These are phyloP conservation scores for Epizoanthus stellaris DNA, from an alignment of 92 coral and sea anemone genomes.

Conservation along the genomic window DNA sequence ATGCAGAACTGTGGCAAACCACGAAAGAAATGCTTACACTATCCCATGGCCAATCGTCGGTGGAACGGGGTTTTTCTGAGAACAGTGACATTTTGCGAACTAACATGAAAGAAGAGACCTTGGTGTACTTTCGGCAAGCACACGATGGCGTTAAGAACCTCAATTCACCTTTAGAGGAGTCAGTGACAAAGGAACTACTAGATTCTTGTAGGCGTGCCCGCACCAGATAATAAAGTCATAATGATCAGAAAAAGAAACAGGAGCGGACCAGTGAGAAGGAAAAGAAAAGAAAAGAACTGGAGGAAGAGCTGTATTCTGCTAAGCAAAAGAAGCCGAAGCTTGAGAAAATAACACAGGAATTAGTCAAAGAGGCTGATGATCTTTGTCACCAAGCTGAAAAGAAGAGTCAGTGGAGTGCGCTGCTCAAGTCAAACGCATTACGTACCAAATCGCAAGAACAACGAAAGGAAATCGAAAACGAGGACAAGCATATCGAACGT, in stretches of 20 bases:
- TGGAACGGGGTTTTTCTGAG: conserved; percentile 48
- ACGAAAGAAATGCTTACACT: conserved; percentile 37
- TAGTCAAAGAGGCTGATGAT: conserved; percentile 54
- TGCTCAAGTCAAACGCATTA: conserved; percentile 50
- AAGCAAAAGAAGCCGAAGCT: conserved; percentile 56
- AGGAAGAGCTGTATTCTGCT: conserved; percentile 56
- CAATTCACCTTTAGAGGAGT: conserved; percentile 50
- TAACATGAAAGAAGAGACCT: conserved; percentile 42
- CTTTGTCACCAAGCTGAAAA: conserved; percentile 50
- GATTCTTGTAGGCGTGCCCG: conserved; percentile 52
- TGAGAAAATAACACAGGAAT: conserved; percentile 50
- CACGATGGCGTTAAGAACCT: conserved; percentile 51
- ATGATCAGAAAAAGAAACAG: conserved; percentile 44
- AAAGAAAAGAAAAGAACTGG: conserved; percentile 48
- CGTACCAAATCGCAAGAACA: conserved; percentile 52
- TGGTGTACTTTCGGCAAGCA: conserved; percentile 32
- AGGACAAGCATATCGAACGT: conserved; percentile 44
- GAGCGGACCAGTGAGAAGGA: conserved; percentile 49
- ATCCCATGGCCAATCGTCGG: conserved; percentile 48
- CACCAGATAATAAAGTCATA: conserved; percentile 43
- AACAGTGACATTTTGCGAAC: conserved; percentile 51
- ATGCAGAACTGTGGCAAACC: conserved; percentile 52
- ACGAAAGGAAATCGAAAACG: conserved; percentile 52
- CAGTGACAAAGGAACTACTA: conserved; percentile 51
- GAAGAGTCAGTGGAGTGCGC: conserved; percentile 22